Conservation (phyloP, 2,888 invertebrate genomes). For the Ectemnius continuus region DNA sequence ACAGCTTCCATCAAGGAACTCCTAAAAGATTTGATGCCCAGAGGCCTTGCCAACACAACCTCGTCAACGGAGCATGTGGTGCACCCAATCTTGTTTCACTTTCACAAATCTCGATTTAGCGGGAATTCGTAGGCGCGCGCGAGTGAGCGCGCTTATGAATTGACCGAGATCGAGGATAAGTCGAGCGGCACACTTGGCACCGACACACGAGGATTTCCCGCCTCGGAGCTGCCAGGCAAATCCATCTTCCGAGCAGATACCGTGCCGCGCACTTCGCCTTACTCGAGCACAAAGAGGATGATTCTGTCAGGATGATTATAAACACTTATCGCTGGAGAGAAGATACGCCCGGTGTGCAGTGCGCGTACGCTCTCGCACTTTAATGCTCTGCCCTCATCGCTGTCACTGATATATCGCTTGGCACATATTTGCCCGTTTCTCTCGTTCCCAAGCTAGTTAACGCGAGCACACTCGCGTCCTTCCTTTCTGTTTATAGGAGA, state of each 20-base stretch:
- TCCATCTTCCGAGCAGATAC: too few relatives aligned
- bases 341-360: neutral
- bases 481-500: neutral
- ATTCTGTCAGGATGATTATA: neutral
- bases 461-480: neutral
- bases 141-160: slow-evolving; percentile 22
- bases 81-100: slow-evolving; percentile 18
- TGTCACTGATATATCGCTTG: slow-evolving; percentile 24
- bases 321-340: neutral
- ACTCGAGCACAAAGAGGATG: too few relatives aligned
- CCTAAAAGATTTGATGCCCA: slow-evolving; percentile 12
- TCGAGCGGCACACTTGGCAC: neutral
- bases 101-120: slow-evolving; percentile 27
- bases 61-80: slow-evolving; percentile 7
- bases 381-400: neutral
- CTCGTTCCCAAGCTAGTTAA: neutral
- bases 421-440: slow-evolving; percentile 31
- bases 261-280: too few relatives aligned
- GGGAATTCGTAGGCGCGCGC: slow-evolving; percentile 3
- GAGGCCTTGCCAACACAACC: neutral
- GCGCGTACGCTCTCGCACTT: neutral
- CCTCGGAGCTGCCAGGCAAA: too few relatives aligned
- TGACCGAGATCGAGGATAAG: slow-evolving; percentile 18
- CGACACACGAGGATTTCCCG: too few relatives aligned
- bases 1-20: slow-evolving; percentile 25